Conservation (phyloP, 1,140 invertebrate species). For the Tetragonula clypearis region DNA sequence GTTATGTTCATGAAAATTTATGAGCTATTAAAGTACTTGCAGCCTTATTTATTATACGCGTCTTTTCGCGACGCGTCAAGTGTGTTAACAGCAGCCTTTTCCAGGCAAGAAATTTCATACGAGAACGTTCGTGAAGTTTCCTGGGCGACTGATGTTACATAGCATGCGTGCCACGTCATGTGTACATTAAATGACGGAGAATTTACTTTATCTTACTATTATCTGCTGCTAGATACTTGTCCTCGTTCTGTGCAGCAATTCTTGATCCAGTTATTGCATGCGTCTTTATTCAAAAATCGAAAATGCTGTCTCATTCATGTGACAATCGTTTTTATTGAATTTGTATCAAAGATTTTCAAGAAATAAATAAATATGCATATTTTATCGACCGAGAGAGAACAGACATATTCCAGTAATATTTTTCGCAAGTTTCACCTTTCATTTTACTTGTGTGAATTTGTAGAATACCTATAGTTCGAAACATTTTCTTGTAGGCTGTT, state of each 20-base stretch:
- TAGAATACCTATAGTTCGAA: no score
- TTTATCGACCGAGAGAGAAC: no score
- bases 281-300: not conserved
- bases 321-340: not conserved
- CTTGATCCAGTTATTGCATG: not conserved
- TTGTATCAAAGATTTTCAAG: no score
- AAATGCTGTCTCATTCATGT: not conserved
- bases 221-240: not conserved
- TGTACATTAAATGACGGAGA: slow-evolving; percentile 35
- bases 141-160: slow-evolving; percentile 43
- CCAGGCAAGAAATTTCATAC: slow-evolving; percentile 48
- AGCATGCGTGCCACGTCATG: slow-evolving; percentile 15
- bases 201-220: slow-evolving; percentile 55
- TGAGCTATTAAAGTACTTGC: not conserved
- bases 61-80: slow-evolving; percentile 29
- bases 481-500: no score
- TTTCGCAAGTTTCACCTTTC: no score
- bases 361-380: no score
- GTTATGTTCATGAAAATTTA: slow-evolving; percentile 30
- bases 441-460: no score
- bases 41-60: slow-evolving; percentile 38
- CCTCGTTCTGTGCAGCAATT: not conserved
- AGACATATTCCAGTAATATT: no score
- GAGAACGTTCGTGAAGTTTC: slow-evolving; percentile 43
- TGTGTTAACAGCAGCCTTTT: slow-evolving; percentile 31